Base-by-base conservation (phyloP, 2,797 vertebrate genomes). In the Coregonus ussuriensis region DNA sequence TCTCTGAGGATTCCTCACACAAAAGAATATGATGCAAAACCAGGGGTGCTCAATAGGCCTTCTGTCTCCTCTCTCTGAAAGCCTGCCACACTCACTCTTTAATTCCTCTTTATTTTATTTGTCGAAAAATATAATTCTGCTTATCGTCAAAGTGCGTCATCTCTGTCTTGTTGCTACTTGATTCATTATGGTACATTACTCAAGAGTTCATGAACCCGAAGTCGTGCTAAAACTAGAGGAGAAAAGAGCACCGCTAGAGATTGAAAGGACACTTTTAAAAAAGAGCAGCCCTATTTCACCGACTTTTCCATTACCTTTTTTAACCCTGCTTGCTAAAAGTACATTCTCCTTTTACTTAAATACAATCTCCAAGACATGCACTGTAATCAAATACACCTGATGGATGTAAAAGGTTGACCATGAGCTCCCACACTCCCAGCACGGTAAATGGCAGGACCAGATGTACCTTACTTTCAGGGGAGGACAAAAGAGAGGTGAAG, bases 21-120 rank as follows among this genome's bases (percentile, higher is more conserved):
- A 94, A 93, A 93, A 85, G 88, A 90, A 87, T 86, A 88, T 84
- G 87, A 93, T 89, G 88, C 89, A 83, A 84, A 82, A 88, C 82
- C 84, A 87, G 75, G 83, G 65, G 11, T 80, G 79, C 80, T 76
- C 89, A 83, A 89, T 86, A 82, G 81, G 80, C 76, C 87, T 81
- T 74, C 84, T 77, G 74, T 85, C 78, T 83, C 52, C 79, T 82
- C 82, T 73, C 80, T 87, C 69, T 88, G 54, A 82, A 79, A 87
- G 84, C 85, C 74, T 25, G 0, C 33, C 74, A 78, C 79, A 82
- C 77, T 84, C 81, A 87, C 74, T 73, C 76, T 87, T 87, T 85
- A 73, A 89, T 85, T 83, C 74, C 75, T 73, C 78, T 84, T 47
- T 35, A 35, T 35, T 35, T 35, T 35, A 4, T 75, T 74, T 70